Evolutionary conservation across 2,113 vertebrate species (phyloP).

Genomic region (Bagarius yarrelli): DNA sequence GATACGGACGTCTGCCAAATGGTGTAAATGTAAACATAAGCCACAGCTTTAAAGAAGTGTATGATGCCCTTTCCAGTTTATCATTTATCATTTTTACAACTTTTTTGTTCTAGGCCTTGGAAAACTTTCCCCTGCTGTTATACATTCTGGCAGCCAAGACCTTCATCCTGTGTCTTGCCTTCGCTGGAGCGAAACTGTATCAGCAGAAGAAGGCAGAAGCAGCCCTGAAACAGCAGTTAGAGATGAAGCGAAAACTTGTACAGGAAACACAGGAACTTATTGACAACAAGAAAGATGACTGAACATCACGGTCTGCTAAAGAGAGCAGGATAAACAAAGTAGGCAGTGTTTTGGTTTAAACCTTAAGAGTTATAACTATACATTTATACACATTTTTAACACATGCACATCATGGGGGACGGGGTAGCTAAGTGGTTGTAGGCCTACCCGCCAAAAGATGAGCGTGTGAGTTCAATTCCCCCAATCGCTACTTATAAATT

Average conservation of each 20-base stretch:
- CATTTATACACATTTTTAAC: not conserved
- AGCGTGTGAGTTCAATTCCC: too few relatives aligned
- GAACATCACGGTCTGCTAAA: conserved; percentile 36
- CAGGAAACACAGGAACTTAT: conserved; percentile 70
- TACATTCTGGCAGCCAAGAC: conserved; percentile 95
- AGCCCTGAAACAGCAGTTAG: conserved; percentile 69
- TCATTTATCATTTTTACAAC: not conserved
- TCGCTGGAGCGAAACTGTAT: conserved; percentile 89
- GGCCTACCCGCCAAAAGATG: too few relatives aligned
- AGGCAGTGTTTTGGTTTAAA: not conserved
- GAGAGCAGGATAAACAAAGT: not conserved
- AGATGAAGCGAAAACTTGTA: conserved; percentile 63
- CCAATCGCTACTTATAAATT: too few relatives aligned
- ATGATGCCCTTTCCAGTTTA: not conserved
- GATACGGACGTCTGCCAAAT: too few relatives aligned
- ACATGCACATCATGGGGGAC: not conserved
- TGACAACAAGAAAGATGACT: conserved; percentile 78
- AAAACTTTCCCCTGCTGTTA: conserved; percentile 86
- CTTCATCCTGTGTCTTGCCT: conserved; percentile 84
- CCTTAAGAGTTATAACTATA: not conserved
- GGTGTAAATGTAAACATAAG: too few relatives aligned
- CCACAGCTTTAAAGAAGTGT: not conserved
- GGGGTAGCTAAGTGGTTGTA: too few relatives aligned
- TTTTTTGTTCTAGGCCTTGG: conserved; percentile 70
- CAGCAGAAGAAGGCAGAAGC: conserved; percentile 78